Percentiles rank a stretch among this genome's conserved stretches.
Conservation (phyloP, 2,113 vertebrate species). For the Eurypyga helias region DNA sequence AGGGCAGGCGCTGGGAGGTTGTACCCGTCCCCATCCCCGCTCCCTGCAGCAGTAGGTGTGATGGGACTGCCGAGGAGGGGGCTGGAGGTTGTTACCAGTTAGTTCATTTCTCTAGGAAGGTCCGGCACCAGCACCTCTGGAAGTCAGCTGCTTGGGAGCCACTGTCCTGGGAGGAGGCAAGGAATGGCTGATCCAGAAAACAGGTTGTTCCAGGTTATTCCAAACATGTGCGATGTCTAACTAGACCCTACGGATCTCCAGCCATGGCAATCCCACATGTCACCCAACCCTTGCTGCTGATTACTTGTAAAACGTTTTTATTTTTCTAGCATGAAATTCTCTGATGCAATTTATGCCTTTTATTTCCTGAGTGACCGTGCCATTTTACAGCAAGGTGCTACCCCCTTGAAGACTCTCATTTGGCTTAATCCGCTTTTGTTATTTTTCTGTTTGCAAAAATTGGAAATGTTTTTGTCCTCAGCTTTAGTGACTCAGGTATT, state of each 20-base stretch:
- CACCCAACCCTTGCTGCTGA: neutral
- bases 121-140: neutral
- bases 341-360: neutral
- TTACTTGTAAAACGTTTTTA: neutral
- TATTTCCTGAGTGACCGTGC: neutral
- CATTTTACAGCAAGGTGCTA: neutral
- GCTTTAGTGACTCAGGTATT: neutral
- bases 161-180: neutral
- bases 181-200: neutral
- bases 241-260: neutral
- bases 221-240: neutral
- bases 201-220: neutral
- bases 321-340: neutral
- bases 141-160: neutral
- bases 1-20: neutral
- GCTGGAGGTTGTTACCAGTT: neutral
- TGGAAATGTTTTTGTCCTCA: neutral
- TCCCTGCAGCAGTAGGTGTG: neutral
- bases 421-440: neutral
- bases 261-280: accelerated
- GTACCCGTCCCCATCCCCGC: neutral
- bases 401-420: neutral
- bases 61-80: accelerated
- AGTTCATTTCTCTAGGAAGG: neutral
- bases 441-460: neutral